A percentile compares a stretch with the other conserved stretches of the same genome.
phyloP scores from a whole-genome alignment of 1,140 invertebrate species.

The Limonius californicus region DNA sequence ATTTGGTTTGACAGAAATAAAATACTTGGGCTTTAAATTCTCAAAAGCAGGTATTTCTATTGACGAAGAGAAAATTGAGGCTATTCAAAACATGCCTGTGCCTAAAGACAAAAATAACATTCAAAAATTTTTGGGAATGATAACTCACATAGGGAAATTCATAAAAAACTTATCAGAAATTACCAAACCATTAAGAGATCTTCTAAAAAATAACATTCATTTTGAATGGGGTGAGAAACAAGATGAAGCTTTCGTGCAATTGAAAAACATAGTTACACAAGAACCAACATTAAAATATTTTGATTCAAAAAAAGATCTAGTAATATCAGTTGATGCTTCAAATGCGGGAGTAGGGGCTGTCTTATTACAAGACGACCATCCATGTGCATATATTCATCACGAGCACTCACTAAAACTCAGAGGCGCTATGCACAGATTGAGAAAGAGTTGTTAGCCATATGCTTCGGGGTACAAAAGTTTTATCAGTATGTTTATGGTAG shows the following conservation, averaged over 20 bases:
- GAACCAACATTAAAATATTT: slow-evolving; percentile 36
- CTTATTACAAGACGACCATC: slow-evolving; percentile 39
- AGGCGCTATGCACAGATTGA: slow-evolving; percentile 37
- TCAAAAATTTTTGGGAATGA: slow-evolving; percentile 40
- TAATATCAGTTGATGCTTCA: slow-evolving; percentile 43
- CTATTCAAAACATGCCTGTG: slow-evolving; percentile 39
- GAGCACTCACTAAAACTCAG: slow-evolving; percentile 42
- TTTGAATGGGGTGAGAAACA: slow-evolving; percentile 19
- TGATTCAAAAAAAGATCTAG: slow-evolving; percentile 31
- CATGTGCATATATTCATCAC: slow-evolving; percentile 41
- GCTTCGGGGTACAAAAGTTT: slow-evolving; percentile 30
- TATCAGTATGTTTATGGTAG: slow-evolving; percentile 36
- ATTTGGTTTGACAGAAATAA: neutral
- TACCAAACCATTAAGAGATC: slow-evolving; percentile 30
- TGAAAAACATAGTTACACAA: slow-evolving; percentile 35
- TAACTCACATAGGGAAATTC: slow-evolving; percentile 41
- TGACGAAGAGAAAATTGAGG: slow-evolving; percentile 42
- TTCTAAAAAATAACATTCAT: slow-evolving; percentile 28
- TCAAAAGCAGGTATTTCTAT: slow-evolving; percentile 28
- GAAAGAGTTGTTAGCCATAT: slow-evolving; percentile 34
- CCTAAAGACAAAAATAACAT: slow-evolving; percentile 38
- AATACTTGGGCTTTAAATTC: slow-evolving; percentile 37
- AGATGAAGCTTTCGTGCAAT: slow-evolving; percentile 13
- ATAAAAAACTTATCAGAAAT: slow-evolving; percentile 34
- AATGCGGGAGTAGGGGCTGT: slow-evolving; percentile 41